phyloP scores from a whole-genome alignment of 2,113 vertebrate species.

The Tor tambroides region DNA sequence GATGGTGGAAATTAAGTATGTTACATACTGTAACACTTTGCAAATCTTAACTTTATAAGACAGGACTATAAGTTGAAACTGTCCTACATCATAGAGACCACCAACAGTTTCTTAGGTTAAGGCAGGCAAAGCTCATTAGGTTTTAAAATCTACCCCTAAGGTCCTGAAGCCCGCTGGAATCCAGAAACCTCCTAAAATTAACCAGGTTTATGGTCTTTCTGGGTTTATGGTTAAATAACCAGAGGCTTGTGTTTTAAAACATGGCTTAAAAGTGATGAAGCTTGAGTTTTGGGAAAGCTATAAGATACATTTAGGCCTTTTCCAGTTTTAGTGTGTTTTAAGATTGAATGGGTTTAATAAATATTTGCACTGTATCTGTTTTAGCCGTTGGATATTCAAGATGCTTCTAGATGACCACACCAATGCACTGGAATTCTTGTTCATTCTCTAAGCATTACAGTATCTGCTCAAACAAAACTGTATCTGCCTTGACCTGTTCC shows the following conservation, averaged over 20 bases:
- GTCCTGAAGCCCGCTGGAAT: background rate
- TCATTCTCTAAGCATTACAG: background rate
- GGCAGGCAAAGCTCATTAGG: background rate
- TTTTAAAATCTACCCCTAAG: background rate
- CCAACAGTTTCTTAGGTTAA: background rate
- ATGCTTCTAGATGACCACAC: background rate
- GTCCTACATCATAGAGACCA: background rate
- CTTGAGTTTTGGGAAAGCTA: background rate
- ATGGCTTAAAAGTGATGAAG: background rate
- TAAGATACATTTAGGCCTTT: too few species aligned
- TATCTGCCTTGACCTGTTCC: constrained; percentile 14
- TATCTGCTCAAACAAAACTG: background rate
- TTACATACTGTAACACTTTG: background rate
- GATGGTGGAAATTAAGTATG: background rate
- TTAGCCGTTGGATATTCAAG: background rate
- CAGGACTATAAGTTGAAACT: background rate
- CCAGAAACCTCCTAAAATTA: background rate
- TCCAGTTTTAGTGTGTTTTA: too few species aligned
- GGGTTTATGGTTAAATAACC: background rate
- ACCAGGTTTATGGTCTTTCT: constrained; percentile 15
- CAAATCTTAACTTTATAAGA: background rate
- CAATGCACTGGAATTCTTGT: background rate
- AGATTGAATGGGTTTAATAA: too few species aligned
- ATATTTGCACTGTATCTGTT: too few species aligned
- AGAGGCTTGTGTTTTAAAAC: background rate